Evolutionary conservation across 2,888 invertebrate species (phyloP), one percentile per base, ranked within the genome.

Genomic region (Nezara viridula): DNA sequence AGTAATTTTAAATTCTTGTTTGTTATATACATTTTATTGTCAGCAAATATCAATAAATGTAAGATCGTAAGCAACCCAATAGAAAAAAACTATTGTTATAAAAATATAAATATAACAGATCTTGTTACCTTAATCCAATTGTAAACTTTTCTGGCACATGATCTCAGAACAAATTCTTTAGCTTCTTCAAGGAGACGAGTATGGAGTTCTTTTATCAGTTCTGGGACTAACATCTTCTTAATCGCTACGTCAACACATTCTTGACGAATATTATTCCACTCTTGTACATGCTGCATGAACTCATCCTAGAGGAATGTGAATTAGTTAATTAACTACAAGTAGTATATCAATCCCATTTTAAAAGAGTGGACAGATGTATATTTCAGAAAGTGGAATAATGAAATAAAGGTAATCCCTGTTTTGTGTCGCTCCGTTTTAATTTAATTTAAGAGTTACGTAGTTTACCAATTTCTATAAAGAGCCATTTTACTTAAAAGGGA

Each of bases 181-280:
- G 98, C 95, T 93, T 99, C 99, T 86, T 95, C 95, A 44, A 98
- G 92, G 81, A 99, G 93, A 81, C 96, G 95, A 0, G 96, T 94
- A 89, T 96, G 95, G 14, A 99, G 93, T 93, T 99, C 99, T 91
- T 97, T 96, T 90, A 96, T 94, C 91, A 99, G 94, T 92, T 97
- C 97, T 0, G 99, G 99, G 92, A 98, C 95, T 9, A 99, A 95
- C 92, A 98, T 96, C 92, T 96, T 96, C 40, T 95, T 96, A 87
- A 99, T 94, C 0, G 99, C 98, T 90, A 97, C 94, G 91, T 97
- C 97, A 0, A 99, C 96, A 89, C 98, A 97, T 92, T 97, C 96
- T 2, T 96, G 95, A 73, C 99, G 94, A 87, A 98, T 92, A 2
- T 96, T 95, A 93, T 99, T 99, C 99, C 99, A 99, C 91, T 98